These are phyloP conservation scores for Strigamia crassipes DNA, from an alignment of 2,888 invertebrate species.

Conservation along the genomic window DNA sequence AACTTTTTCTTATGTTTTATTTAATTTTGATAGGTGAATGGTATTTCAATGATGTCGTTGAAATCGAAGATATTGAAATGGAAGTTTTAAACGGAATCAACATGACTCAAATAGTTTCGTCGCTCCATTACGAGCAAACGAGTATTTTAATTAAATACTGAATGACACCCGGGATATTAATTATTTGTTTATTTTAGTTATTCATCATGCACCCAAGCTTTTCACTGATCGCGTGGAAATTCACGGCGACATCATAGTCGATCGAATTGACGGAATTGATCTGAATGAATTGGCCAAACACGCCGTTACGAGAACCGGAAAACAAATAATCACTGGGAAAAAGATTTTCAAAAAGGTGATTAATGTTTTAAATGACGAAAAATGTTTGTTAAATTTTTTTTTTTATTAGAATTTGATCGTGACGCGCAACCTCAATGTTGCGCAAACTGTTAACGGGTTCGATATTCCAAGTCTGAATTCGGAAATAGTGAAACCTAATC, in stretches of 20 bases:
- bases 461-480: neutral
- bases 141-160: neutral
- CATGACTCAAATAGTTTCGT: neutral
- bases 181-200: neutral
- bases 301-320: slow-evolving; percentile 19
- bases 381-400: neutral
- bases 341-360: neutral
- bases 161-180: neutral
- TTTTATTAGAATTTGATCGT: neutral
- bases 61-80: neutral
- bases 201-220: neutral
- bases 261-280: neutral
- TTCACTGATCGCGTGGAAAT: neutral
- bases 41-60: neutral
- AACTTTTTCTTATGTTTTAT: neutral
- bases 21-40: slow-evolving; percentile 20
- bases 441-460: neutral
- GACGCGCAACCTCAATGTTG: neutral
- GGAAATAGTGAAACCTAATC: neutral
- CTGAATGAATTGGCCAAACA: neutral
- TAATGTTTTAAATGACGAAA: neutral
- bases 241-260: neutral
- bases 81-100: neutral
- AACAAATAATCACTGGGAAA: neutral
- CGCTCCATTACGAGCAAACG: neutral